phyloP scores from a whole-genome alignment of 2,888 invertebrate genomes.

The Synanthedon andrenaeformis region DNA sequence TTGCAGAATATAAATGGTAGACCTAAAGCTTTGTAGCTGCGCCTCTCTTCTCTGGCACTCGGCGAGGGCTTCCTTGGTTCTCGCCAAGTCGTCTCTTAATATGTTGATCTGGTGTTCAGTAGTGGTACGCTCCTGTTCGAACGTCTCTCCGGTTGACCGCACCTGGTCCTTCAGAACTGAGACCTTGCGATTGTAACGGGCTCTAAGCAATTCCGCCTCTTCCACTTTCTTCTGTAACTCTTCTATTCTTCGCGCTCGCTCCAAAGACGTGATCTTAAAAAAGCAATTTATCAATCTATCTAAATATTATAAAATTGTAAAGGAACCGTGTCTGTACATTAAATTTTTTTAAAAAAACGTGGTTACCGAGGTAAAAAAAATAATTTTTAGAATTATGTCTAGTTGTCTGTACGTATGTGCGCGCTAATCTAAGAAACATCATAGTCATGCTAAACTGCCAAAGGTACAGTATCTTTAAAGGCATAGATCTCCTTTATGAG shows the following conservation, averaged over 20 bases:
- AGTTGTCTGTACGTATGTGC: no score
- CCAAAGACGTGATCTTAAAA: constrained; percentile 82
- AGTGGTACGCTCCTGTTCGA: constrained; percentile 77
- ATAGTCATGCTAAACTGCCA: no score
- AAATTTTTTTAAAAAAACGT: no score
- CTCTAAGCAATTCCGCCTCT: constrained; percentile 83
- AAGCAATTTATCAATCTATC: background rate
- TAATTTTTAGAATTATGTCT: no score
- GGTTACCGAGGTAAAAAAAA: no score
- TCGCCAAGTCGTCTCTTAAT: constrained; percentile 80
- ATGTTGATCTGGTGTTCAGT: constrained; percentile 78
- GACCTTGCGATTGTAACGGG: constrained; percentile 79
- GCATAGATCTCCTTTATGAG: no score
- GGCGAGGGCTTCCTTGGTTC: constrained; percentile 78
- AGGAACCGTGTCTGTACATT: no score
- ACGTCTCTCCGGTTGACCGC: constrained; percentile 74
- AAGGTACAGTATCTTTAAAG: no score
- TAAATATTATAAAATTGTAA: background rate
- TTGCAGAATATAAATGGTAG: background rate
- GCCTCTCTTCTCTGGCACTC: constrained; percentile 83
- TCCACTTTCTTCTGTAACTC: constrained; percentile 84
- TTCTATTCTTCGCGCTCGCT: constrained; percentile 85
- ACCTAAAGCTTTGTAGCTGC: constrained; percentile 81
- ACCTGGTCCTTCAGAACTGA: constrained; percentile 80
- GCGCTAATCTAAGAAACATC: no score